phyloP scores from a whole-genome alignment of 2,113 vertebrate species.

The Genyomyrus donnyi region DNA sequence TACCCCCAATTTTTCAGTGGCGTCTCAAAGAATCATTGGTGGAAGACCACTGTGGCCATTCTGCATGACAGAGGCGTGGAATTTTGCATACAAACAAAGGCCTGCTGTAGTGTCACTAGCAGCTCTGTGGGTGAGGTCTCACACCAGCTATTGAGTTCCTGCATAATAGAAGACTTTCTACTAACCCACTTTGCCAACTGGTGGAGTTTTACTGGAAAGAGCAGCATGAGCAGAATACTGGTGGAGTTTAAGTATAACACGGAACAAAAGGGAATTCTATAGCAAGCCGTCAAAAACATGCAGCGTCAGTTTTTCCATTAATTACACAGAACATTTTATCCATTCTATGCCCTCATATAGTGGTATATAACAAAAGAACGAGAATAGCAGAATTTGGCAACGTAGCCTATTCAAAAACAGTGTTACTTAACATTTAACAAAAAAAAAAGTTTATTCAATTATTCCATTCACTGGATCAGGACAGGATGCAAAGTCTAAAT shows the following conservation, averaged over 20 bases:
- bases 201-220: neutral
- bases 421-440: neutral
- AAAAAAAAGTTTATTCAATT: neutral
- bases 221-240: neutral
- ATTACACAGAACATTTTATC: neutral
- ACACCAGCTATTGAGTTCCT: neutral
- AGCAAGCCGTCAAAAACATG: neutral
- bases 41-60: neutral
- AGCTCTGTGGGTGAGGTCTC: constrained; percentile 11
- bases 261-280: neutral
- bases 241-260: neutral
- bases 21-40: neutral
- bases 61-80: neutral
- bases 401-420: neutral
- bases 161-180: constrained; percentile 18
- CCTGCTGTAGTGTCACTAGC: neutral
- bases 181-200: neutral
- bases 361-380: neutral
- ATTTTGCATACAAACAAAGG: constrained; percentile 26
- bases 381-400: neutral
- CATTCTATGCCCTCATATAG: neutral
- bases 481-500: constrained; percentile 6
- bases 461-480: neutral
- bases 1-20: neutral
- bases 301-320: neutral